Conservation (phyloP, 2,888 invertebrate genomes). For the Willowsia nigromaculata region DNA sequence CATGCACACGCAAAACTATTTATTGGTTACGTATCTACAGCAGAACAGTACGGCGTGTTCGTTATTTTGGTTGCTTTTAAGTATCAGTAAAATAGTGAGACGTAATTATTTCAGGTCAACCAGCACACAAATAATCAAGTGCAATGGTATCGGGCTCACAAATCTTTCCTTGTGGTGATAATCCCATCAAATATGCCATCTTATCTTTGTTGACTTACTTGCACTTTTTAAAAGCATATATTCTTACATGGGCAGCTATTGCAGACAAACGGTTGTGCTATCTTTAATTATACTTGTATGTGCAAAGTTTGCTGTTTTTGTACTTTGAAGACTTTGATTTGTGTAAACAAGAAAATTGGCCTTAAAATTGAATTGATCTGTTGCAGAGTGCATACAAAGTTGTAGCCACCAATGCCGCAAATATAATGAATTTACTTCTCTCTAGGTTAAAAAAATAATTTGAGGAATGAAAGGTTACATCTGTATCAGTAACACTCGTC, state of each 20-base stretch:
- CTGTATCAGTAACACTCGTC: background rate
- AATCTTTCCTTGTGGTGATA: background rate
- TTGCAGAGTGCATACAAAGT: background rate
- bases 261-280: no score
- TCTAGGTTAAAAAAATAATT: background rate
- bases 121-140: background rate
- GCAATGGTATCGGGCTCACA: background rate
- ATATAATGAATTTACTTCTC: background rate
- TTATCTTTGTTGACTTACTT: background rate
- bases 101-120: slow-evolving; percentile 20
- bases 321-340: background rate
- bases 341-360: background rate
- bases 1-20: background rate
- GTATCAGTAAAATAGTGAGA: background rate
- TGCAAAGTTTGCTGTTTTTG: background rate
- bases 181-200: background rate
- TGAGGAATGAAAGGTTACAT: background rate
- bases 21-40: background rate
- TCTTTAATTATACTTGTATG: background rate
- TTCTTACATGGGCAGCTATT: background rate
- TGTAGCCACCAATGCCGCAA: background rate
- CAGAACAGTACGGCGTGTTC: no score
- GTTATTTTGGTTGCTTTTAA: background rate
- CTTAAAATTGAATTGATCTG: background rate
- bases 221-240: background rate